These are phyloP conservation scores for Tillus elongatus DNA, from an alignment of 2,888 invertebrate species.

Conservation along the genomic window DNA sequence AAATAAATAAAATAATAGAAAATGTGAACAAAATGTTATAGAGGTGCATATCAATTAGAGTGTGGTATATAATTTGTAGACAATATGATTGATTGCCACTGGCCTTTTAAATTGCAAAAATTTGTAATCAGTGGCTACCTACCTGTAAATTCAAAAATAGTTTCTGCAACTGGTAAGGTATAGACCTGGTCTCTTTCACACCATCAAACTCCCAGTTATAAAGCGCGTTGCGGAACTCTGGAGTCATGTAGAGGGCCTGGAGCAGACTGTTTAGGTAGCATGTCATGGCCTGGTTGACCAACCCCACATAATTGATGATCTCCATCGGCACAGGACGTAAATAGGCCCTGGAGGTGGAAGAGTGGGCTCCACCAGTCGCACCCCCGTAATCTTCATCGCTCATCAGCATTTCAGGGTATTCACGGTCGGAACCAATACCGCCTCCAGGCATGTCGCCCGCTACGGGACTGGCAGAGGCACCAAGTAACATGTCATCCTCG, in stretches of 20 bases:
- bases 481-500: conserved; percentile 42
- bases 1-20: no score
- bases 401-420: conserved; percentile 21
- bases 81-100: no score
- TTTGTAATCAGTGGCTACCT: conserved; percentile 18
- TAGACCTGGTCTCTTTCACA: conserved; percentile 61
- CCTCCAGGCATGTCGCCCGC: conserved; percentile 23
- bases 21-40: no score
- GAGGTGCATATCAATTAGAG: no score
- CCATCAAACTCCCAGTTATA: conserved; percentile 76
- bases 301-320: conserved; percentile 54
- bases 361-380: no score
- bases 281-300: conserved; percentile 87
- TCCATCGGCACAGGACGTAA: conserved; percentile 17
- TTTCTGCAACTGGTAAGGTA: conserved; percentile 79
- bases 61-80: no score
- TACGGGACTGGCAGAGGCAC: conserved; percentile 43
- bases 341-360: conserved; percentile 9
- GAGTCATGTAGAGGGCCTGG: conserved; percentile 85
- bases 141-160: conserved; percentile 76
- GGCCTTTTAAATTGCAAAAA: no score
- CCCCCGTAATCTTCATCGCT: conserved; percentile 21
- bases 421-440: conserved; percentile 5
- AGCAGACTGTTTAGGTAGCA: conserved; percentile 83
- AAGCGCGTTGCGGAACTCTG: conserved; percentile 81